Evolutionary conservation across 2,888 invertebrate genomes (phyloP).

Genomic region (Agrotis segetum): DNA sequence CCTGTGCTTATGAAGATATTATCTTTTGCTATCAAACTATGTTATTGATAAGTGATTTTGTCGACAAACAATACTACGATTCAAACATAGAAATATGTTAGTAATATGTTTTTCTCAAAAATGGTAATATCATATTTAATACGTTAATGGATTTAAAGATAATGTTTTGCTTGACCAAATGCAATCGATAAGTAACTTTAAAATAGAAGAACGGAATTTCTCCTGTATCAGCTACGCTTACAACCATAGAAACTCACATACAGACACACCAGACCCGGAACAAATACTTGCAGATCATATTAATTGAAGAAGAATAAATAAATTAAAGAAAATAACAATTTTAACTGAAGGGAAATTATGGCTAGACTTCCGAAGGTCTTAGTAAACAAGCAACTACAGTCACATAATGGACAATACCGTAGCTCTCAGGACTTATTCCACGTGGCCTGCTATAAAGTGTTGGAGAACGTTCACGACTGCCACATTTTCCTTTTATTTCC

Average conservation of each 20-base stretch:
- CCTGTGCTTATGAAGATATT: too few species aligned
- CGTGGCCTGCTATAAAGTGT: conserved; percentile 15
- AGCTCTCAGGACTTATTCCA: background rate
- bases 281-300: too few species aligned
- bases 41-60: background rate
- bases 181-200: too few species aligned
- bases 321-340: background rate
- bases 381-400: background rate
- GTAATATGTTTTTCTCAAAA: too few species aligned
- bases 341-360: background rate
- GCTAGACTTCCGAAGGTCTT: background rate
- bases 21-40: background rate
- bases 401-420: conserved; percentile 5
- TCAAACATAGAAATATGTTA: background rate
- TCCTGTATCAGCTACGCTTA: too few species aligned
- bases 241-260: too few species aligned
- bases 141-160: too few species aligned
- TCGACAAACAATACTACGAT: background rate
- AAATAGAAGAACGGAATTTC: too few species aligned
- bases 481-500: conserved; percentile 5
- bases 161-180: too few species aligned
- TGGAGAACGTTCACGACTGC: background rate
- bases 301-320: too few species aligned
- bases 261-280: too few species aligned
- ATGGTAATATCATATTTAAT: too few species aligned